phyloP scores from a whole-genome alignment of 2,888 invertebrate species.

The Pseudoips prasinana region DNA sequence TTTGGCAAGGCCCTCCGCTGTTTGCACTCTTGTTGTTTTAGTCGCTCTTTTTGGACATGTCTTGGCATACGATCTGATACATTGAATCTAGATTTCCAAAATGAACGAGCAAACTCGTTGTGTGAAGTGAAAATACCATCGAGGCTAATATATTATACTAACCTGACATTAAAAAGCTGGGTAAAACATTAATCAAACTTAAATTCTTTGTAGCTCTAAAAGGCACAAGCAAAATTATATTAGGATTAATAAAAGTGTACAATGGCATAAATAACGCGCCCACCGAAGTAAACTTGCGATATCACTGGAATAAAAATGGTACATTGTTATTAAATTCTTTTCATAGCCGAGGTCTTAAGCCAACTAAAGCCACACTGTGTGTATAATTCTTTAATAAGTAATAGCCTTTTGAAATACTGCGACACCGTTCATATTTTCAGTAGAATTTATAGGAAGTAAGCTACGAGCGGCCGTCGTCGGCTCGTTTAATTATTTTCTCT shows the following conservation, averaged over 20 bases:
- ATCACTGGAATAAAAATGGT: slow-evolving; percentile 34
- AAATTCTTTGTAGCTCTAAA: no score
- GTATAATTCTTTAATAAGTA: slow-evolving; percentile 65
- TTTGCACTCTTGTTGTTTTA: slow-evolving; percentile 29
- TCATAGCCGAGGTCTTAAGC: slow-evolving; percentile 43
- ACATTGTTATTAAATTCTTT: slow-evolving; percentile 51
- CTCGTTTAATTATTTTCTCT: slow-evolving; percentile 65
- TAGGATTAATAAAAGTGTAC: slow-evolving; percentile 11
- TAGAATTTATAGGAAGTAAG: slow-evolving; percentile 59
- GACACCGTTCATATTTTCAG: slow-evolving; percentile 55
- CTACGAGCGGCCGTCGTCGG: slow-evolving; percentile 35
- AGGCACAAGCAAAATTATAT: slow-evolving; percentile 1
- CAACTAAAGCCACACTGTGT: slow-evolving; percentile 47
- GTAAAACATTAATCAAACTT: no score
- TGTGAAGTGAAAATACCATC: no score
- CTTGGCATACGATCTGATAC: slow-evolving; percentile 14
- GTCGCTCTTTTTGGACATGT: slow-evolving; percentile 17
- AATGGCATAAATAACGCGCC: slow-evolving; percentile 26
- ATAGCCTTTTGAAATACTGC: slow-evolving; percentile 62
- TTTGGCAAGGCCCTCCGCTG: slow-evolving; percentile 49
- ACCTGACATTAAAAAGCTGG: no score
- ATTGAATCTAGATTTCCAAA: slow-evolving; percentile 12
- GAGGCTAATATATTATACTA: no score
- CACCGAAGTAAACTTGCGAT: slow-evolving; percentile 27
- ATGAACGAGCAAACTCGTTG: slow-evolving; percentile 3